A percentile compares a stretch with the other conserved stretches of the same genome.
Evolutionary conservation across 2,797 vertebrate genomes (phyloP).

Genomic region (Aplochiton taeniatus): DNA sequence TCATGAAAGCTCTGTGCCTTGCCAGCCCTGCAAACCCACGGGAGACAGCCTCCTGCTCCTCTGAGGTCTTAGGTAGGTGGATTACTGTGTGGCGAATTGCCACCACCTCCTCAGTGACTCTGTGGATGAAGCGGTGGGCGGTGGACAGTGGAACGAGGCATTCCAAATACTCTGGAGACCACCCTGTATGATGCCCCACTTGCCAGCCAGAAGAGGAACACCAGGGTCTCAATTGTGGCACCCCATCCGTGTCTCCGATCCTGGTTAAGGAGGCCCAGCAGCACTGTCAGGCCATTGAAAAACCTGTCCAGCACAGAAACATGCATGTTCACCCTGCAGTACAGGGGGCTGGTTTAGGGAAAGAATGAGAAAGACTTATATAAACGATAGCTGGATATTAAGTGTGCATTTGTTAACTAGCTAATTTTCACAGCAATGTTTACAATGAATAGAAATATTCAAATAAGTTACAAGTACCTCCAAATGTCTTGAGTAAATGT

Average conservation of each 20-base stretch:
- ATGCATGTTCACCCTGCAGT: neutral
- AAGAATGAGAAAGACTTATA: neutral
- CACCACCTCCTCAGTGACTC: conserved; percentile 4
- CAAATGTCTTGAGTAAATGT: too few relatives aligned
- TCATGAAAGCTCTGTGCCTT: neutral
- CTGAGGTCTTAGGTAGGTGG: conserved; percentile 7
- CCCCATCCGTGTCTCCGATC: conserved; percentile 10
- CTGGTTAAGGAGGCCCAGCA: neutral
- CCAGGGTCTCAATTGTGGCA: conserved; percentile 11
- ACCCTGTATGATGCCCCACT: conserved; percentile 19
- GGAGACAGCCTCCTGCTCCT: neutral
- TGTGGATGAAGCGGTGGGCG: conserved; percentile 11
- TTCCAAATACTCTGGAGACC: conserved; percentile 13
- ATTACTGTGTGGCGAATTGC: conserved; percentile 1
- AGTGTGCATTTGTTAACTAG: too few relatives aligned
- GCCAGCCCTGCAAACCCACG: conserved; percentile 2
- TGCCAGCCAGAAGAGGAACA: conserved; percentile 21
- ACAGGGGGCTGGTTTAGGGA: conserved; percentile 13
- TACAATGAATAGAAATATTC: too few relatives aligned
- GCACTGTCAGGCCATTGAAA: conserved; percentile 3
- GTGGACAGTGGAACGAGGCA: conserved; percentile 19
- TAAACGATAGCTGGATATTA: conserved; percentile 4
- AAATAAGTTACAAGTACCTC: too few relatives aligned
- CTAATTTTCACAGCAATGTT: too few relatives aligned
- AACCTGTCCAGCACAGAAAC: conserved; percentile 4